A percentile compares a stretch with the other conserved stretches of the same genome.
Evolutionary conservation across 2,797 vertebrate genomes (phyloP).

Genomic region (Enteromius treurensis): DNA sequence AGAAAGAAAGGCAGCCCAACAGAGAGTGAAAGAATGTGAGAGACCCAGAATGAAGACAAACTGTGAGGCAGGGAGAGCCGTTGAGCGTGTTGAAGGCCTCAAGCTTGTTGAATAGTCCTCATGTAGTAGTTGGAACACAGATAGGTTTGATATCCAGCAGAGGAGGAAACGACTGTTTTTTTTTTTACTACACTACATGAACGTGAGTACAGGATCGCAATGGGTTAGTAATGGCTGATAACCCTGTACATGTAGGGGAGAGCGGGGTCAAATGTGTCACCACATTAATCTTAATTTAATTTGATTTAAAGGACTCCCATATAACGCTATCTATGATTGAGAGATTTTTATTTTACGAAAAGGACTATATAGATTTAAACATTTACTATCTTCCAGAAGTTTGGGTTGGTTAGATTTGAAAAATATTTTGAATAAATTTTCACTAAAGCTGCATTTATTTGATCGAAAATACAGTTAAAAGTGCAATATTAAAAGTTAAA

Average conservation of each 20-base stretch:
- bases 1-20: constrained; percentile 3
- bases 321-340: neutral
- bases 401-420: neutral
- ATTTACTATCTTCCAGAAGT: neutral
- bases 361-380: neutral
- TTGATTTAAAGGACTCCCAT: neutral
- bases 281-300: neutral
- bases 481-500: neutral
- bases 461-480: neutral
- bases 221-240: neutral
- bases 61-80: neutral
- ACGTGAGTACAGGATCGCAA: neutral
- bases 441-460: neutral
- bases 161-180: neutral
- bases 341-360: neutral
- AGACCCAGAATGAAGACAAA: constrained; percentile 29
- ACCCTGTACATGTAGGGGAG: neutral
- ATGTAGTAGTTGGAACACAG: constrained; percentile 12
- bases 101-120: constrained; percentile 29
- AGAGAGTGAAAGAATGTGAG: constrained; percentile 10
- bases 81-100: constrained; percentile 17
- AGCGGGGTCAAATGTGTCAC: neutral
- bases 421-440: neutral
- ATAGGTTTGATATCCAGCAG: constrained; percentile 24
- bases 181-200: neutral